Conservation (phyloP, 2,113 vertebrate species). For the Perca fluviatilis region DNA sequence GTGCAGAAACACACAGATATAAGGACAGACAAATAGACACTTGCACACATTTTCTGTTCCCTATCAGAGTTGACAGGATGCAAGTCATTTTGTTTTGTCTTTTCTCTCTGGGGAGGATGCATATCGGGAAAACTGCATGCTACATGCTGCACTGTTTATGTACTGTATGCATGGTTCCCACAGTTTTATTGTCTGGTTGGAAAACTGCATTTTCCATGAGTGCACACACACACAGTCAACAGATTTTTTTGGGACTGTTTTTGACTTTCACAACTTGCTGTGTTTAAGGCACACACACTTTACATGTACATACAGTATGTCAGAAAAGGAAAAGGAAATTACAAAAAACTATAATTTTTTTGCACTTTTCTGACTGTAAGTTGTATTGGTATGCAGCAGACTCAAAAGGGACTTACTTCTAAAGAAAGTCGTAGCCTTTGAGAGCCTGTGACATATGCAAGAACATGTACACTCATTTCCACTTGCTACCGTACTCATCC, state of each 20-base stretch:
- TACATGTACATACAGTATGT: background rate
- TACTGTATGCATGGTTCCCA: constrained; percentile 12
- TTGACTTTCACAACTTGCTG: background rate
- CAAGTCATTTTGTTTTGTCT: constrained; percentile 40
- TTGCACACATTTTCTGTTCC: background rate
- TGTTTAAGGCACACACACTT: background rate
- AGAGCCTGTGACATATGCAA: constrained; percentile 16
- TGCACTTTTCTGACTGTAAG: background rate
- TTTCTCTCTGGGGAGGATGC: constrained; percentile 35
- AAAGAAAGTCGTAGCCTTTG: constrained; percentile 31
- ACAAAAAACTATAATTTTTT: background rate
- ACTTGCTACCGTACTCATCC: constrained; percentile 36
- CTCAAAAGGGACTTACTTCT: background rate
- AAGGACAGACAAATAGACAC: background rate
- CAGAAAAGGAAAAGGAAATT: background rate
- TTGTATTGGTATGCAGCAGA: background rate
- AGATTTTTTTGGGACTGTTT: background rate
- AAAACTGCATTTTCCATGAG: background rate
- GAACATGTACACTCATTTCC: constrained; percentile 21
- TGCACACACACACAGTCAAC: background rate
- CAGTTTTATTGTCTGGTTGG: constrained; percentile 9
- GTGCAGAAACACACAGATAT: constrained; percentile 8
- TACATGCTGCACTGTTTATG: background rate
- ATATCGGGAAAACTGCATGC: constrained; percentile 6
- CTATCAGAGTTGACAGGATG: constrained; percentile 28